phyloP scores from a whole-genome alignment of 2,113 vertebrate species.

The Seriola aureovittata region DNA sequence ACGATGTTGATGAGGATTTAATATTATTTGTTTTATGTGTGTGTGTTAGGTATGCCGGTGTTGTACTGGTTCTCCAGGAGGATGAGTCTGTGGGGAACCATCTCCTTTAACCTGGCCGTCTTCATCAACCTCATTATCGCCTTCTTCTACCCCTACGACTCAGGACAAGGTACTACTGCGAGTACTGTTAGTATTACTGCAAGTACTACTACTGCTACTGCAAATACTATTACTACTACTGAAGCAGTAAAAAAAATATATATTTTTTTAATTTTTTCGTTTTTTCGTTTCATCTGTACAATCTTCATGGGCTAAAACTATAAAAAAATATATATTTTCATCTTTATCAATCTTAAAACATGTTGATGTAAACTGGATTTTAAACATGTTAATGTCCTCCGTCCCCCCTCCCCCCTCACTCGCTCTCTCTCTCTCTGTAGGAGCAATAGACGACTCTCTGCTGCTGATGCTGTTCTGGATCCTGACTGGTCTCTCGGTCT shows the following conservation, averaged over 20 bases:
- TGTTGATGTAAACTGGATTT: too few species aligned
- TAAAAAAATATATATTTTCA: too few species aligned
- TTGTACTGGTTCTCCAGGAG: constrained; percentile 98
- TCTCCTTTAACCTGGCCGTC: constrained; percentile 98
- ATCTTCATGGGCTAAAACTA: too few species aligned
- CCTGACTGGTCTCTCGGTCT: constrained; percentile 91
- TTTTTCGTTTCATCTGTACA: too few species aligned
- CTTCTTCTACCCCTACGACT: constrained; percentile 96
- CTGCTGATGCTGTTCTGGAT: constrained; percentile 93
- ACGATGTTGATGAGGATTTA: too few species aligned
- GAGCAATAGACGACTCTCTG: constrained; percentile 91
- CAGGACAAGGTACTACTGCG: constrained; percentile 81
- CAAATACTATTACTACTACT: neutral
- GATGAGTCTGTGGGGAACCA: constrained; percentile 97
- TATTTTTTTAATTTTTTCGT: too few species aligned
- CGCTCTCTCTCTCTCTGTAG: constrained; percentile 39
- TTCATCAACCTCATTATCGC: constrained; percentile 99
- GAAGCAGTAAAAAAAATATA: too few species aligned
- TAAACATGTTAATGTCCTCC: too few species aligned
- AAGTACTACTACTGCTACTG: neutral
- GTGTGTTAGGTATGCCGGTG: constrained; percentile 91
- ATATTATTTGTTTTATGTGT: neutral
- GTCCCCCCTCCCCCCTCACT: neutral
- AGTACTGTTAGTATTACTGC: neutral
- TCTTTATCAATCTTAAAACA: too few species aligned